Base-by-base conservation (phyloP, 2,888 invertebrate genomes). In the Pristionchus arcanus region DNA sequence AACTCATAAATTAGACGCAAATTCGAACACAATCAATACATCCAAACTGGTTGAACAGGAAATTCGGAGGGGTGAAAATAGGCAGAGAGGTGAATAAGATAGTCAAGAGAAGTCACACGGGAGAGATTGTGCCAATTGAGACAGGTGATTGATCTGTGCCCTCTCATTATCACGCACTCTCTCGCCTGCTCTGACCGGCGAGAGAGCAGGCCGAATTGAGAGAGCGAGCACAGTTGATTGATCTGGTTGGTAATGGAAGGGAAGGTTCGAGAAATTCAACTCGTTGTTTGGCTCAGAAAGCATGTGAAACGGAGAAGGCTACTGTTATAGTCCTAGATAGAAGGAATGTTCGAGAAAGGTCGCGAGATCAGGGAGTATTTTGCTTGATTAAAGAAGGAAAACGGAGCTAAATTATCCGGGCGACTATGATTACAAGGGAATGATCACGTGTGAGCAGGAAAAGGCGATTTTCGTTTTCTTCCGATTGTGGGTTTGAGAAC, bases 131-230 rank as follows among this genome's bases (percentile, higher is more conserved):
- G 63, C 63, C 7, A 21, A 7, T 63, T n/a, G 63, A 63, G 63
- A 63, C 63, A 63, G 63, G n/a, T 63, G 63, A 63, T n/a, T 63
- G 63, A 63, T 63, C n/a, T 59, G 21, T n/a, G n/a, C n/a, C n/a
- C n/a, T n/a, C n/a, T n/a, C n/a, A n/a, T n/a, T n/a, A n/a, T n/a
- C n/a, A n/a, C n/a, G n/a, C n/a, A n/a, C n/a, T n/a, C n/a, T n/a
- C n/a, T n/a, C n/a, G n/a, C n/a, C n/a, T n/a, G n/a, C n/a, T n/a
- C n/a, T n/a, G n/a, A n/a, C n/a, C n/a, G n/a, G n/a, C n/a, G n/a
- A n/a, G n/a, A n/a, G n/a, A n/a, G n/a, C n/a, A n/a, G n/a, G n/a
- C n/a, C n/a, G n/a, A n/a, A n/a, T n/a, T n/a, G n/a, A n/a, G n/a
- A n/a, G n/a, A n/a, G n/a, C n/a, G n/a, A n/a, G 59, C 16, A 59